These are phyloP conservation scores for Watsonalla cultraria DNA, from an alignment of 2,888 invertebrate species.

Conservation along the genomic window DNA sequence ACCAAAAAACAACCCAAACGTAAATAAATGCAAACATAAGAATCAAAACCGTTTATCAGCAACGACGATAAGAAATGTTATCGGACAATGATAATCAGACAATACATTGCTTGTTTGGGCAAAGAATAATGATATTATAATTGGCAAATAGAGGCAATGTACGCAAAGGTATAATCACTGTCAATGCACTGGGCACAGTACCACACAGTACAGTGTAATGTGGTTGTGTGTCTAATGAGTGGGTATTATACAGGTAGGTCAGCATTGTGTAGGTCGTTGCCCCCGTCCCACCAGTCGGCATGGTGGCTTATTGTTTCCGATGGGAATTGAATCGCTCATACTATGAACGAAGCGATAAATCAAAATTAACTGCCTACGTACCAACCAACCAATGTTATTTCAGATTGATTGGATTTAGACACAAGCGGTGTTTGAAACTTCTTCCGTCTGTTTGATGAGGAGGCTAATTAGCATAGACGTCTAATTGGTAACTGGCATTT, in stretches of 20 bases:
- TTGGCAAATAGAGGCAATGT: not conserved
- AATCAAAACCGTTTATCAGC: too few relatives aligned
- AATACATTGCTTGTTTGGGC: not conserved
- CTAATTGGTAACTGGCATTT: too few relatives aligned
- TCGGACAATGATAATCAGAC: not conserved
- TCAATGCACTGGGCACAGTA: not conserved
- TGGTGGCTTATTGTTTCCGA: conserved; percentile 25
- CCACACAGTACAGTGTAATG: not conserved
- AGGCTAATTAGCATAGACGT: too few relatives aligned
- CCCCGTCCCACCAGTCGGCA: conserved; percentile 2
- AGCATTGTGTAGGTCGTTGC: not conserved
- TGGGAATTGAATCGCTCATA: conserved; percentile 2
- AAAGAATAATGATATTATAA: not conserved
- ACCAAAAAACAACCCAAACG: too few relatives aligned
- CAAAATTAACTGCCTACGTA: not conserved
- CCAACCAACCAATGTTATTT: not conserved
- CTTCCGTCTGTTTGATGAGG: too few relatives aligned
- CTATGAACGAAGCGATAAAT: not conserved
- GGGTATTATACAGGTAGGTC: not conserved
- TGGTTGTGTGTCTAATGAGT: not conserved
- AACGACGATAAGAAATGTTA: too few relatives aligned
- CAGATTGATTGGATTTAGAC: too few relatives aligned
- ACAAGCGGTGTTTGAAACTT: too few relatives aligned
- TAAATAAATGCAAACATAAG: too few relatives aligned
- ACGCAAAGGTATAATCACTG: not conserved